Conservation (phyloP, 1,140 invertebrate species). For the Ceratina australensis region DNA sequence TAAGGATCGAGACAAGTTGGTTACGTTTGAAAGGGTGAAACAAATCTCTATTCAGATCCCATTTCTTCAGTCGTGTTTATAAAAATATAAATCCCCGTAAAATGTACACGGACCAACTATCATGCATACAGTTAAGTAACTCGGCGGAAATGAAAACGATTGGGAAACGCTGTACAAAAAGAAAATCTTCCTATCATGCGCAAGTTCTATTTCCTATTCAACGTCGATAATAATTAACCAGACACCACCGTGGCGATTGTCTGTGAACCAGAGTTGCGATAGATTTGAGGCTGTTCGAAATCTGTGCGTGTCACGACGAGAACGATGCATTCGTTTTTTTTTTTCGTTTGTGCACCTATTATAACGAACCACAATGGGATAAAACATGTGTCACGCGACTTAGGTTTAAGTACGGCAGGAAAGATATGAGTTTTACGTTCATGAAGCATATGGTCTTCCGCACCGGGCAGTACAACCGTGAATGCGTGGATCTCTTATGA, state of each 20-base stretch:
- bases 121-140: not conserved
- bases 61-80: not conserved
- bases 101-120: not conserved
- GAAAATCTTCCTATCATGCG: not conserved
- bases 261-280: not conserved
- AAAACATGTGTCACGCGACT: constrained; percentile 6
- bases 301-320: constrained; percentile 29
- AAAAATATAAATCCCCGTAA: not conserved
- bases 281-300: constrained; percentile 5
- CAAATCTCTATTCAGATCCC: too few relatives aligned
- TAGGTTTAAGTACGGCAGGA: constrained; percentile 37
- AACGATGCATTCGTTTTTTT: constrained; percentile 31
- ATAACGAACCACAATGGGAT: not conserved
- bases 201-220: constrained; percentile 17
- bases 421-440: not conserved
- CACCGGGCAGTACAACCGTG: not conserved
- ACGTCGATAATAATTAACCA: not conserved
- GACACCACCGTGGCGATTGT: constrained; percentile 27
- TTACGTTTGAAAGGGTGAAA: too few relatives aligned
- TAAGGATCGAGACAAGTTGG: not conserved
- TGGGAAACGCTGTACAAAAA: constrained; percentile 40
- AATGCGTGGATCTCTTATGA: not conserved
- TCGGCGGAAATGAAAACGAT: not conserved
- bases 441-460: too few relatives aligned
- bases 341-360: constrained; percentile 6